Evolutionary conservation across 2,888 invertebrate species (phyloP), one percentile per base, ranked within the genome.

Genomic region (Prosopocoilus inquinatus): DNA sequence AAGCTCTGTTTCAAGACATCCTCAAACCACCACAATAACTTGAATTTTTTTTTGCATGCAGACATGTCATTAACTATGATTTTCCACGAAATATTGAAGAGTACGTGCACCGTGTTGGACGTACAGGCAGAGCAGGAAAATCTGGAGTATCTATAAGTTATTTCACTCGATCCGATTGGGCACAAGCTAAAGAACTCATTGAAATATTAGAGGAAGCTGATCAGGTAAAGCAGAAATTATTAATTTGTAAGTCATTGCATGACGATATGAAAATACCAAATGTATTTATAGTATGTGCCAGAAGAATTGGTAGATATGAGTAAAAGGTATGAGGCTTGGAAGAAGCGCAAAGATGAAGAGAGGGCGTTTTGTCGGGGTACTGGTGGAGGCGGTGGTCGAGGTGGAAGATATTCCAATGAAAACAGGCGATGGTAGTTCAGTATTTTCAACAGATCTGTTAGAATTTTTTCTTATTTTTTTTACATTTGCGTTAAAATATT

Each of bases 61-160:
- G 86, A 8, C 84, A 94, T 75, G 94, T 97, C 1, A 79, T 96
- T 20, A 97, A 97, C 75, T 91, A 87, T 67, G 96, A 97, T 76
- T 96, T 96, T 70, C 96, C 96, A 0, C 83, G 89, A 11, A 93
- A 95, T 68, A 93, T 96, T 67, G 96, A 96, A 74, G 96, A 97
- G 70, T 97, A 96, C 77, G 94, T 94, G 0, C 96, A 97, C 73
- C 83, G 96, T 58, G 93, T 97, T n/a, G 96, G 96, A 0, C 84
- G 97, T 57, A 97, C 96, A 0, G 97, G 96, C 0, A 83, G 96
- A 55, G 96, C 97, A 11, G 96, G 96, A 11, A 84, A 85, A 57
- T 85, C 83, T 0, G 96, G 97, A 0, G 85, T 85, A 50, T 88
- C 95, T 0, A 84, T 96, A 34, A 91, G 93, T 51, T 87, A 91